Evolutionary conservation across 2,113 vertebrate species (phyloP).

Genomic region (Varanus komodoensis): DNA sequence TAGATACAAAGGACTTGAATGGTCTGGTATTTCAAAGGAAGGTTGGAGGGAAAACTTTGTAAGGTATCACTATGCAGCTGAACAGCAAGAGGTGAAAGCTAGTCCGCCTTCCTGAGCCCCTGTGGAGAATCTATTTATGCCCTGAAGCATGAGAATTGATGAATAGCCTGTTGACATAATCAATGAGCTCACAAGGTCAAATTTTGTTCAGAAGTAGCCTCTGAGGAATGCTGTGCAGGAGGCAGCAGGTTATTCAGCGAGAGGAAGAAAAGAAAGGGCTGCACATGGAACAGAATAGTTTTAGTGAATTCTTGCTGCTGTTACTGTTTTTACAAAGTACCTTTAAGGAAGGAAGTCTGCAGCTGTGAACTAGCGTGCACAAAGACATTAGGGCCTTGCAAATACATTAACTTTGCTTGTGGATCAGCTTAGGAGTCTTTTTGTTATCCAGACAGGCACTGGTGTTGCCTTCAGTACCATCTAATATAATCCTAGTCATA

Average conservation of each 20-base stretch:
- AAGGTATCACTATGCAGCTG: neutral
- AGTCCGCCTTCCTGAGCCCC: neutral
- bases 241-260: neutral
- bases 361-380: neutral
- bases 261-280: neutral
- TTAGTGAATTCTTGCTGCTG: neutral
- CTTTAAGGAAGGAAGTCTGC: rapidly evolving
- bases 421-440: neutral
- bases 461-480: neutral
- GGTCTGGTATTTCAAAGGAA: constrained; percentile 7
- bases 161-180: constrained; percentile 29
- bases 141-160: neutral
- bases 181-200: neutral
- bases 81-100: neutral
- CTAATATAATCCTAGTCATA: neutral
- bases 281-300: neutral
- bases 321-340: neutral
- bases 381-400: neutral
- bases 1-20: neutral
- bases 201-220: constrained; percentile 12
- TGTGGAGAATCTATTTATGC: constrained; percentile 11
- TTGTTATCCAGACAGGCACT: neutral
- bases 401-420: neutral
- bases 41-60: neutral
- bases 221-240: neutral